Evolutionary conservation across 2,113 vertebrate genomes (phyloP).

Genomic region (Labeo rohita): DNA sequence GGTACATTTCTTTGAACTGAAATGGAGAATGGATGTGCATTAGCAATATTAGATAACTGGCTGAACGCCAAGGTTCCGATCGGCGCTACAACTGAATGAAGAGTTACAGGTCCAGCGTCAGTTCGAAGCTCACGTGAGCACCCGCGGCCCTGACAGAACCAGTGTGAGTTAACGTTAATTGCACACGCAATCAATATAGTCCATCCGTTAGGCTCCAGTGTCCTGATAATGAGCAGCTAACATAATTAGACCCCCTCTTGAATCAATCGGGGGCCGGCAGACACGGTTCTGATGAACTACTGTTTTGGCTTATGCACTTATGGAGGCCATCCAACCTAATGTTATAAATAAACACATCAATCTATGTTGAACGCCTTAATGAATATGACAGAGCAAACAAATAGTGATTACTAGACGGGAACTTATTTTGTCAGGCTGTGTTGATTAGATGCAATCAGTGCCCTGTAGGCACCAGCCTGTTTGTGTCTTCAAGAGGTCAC

Average conservation of each 20-base stretch:
- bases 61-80: not conserved
- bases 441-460: conserved; percentile 29
- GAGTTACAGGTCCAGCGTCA: not conserved
- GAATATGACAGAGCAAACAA: conserved; percentile 39
- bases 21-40: conserved; percentile 2
- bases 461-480: not conserved
- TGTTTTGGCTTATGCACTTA: conserved; percentile 31
- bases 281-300: conserved; percentile 29
- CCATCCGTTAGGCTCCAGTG: conserved; percentile 34
- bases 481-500: conserved; percentile 12
- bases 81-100: not conserved
- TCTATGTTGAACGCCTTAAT: conserved; percentile 10
- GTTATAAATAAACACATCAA: conserved; percentile 46
- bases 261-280: conserved; percentile 44
- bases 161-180: conserved; percentile 29
- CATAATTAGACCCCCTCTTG: conserved; percentile 46
- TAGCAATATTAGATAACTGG: conserved; percentile 38
- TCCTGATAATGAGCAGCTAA: conserved; percentile 52
- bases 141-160: not conserved
- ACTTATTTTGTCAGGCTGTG: conserved; percentile 1
- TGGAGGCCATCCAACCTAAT: conserved; percentile 5
- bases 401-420: conserved; percentile 24
- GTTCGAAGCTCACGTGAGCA: not conserved
- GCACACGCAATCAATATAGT: conserved; percentile 43
- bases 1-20: not conserved